Evolutionary conservation across 1,140 invertebrate species (phyloP), one percentile per base, ranked within the genome.

Genomic region (Anastatus disparis): DNA sequence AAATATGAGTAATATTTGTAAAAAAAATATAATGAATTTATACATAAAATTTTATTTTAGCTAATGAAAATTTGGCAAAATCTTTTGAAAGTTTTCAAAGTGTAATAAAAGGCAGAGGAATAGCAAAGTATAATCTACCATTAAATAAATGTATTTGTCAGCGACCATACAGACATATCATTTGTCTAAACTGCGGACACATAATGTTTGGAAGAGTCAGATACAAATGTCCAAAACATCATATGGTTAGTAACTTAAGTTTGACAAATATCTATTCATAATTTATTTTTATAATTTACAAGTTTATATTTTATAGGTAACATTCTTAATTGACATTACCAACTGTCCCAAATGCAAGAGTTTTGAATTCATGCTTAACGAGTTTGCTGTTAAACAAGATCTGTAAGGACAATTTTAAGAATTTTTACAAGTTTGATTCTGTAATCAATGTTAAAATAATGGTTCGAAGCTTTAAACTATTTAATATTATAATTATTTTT

Each of bases 121-220:
- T 48, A 9, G 42, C 26, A 48, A 58, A 58, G 1, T 13, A 26
- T 44, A 56, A 40, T 13, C 10, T 55, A 15, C 3, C 52, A 17
- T 12, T 13, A 27, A 27, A 64, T 22, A 48, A 42, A 20, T 77
- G 73, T 10, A 13, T 76, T 6, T 79, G 77, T 42, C 0, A 52
- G 0, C 74, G 76, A 22, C 66, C 73, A 2, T 50, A 65, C 3
- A 13, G 24, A 15, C 15, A 52, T 2, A 69, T 78, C 8, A 7
- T 77, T 0, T 80, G 77, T 26, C 64, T 46, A 27, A 70, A 72
- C 46, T 79, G 75, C 61, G 78, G 78, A 22, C 72, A 58, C 31
- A 52, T 61, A 6, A 64, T 48, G 24, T 58, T 22, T 10, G 77
- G 76, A n/a, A 64, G 77, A 63, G 44, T 80, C 3, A 59, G 59